These are phyloP conservation scores for Neodiprion pinetum DNA, from an alignment of 1,140 invertebrate genomes.

Conservation along the genomic window DNA sequence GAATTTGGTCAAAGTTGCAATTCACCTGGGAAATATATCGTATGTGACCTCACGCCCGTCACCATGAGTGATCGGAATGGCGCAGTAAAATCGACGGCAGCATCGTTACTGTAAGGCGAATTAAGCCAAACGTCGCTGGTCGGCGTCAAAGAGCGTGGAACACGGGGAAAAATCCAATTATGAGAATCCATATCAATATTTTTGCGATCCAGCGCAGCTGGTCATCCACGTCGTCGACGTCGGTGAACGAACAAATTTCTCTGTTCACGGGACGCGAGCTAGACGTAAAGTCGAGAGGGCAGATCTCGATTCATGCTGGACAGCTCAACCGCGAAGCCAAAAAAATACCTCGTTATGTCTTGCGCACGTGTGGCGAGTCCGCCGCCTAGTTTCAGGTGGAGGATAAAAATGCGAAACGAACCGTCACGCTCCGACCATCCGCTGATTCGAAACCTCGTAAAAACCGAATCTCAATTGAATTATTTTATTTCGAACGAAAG, in stretches of 20 bases:
- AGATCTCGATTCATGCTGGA: background rate
- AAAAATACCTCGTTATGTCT: background rate
- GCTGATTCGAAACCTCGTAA: background rate
- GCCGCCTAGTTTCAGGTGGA: background rate
- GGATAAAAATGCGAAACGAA: background rate
- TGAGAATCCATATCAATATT: background rate
- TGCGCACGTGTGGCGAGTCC: background rate
- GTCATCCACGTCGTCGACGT: background rate
- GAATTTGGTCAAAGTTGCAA: no score
- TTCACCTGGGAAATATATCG: no score
- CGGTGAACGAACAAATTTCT: background rate
- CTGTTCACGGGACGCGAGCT: background rate
- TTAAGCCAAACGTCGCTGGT: no score
- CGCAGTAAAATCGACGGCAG: no score
- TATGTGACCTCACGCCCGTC: no score
- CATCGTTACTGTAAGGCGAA: no score
- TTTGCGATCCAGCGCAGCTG: background rate
- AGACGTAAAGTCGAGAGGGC: no score
- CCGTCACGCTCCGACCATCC: background rate
- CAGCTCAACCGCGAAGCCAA: background rate
- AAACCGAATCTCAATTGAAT: background rate
- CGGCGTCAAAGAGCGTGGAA: background rate
- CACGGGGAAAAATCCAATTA: conserved; percentile 1
- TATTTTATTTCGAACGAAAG: background rate
- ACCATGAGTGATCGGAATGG: no score